Conservation (phyloP, 2,888 invertebrate genomes). For the Therioaphis trifolii region DNA sequence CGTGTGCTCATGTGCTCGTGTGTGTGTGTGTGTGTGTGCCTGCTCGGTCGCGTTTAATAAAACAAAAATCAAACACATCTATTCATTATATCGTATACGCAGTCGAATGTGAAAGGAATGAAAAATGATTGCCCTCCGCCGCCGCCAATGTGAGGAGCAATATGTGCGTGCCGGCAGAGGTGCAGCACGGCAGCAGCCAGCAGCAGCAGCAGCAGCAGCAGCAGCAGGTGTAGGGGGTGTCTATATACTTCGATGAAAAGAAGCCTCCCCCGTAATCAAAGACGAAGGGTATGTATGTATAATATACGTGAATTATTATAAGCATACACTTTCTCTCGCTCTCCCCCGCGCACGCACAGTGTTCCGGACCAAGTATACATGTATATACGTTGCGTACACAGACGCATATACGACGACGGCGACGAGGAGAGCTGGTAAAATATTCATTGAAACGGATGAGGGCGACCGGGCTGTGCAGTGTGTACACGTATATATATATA, state of each 20-base stretch:
- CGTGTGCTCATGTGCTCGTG: not conserved
- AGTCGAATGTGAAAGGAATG: slow-evolving; percentile 58
- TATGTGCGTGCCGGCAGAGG: not conserved
- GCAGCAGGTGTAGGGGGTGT: slow-evolving; percentile 48
- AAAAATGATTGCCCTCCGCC: slow-evolving; percentile 57
- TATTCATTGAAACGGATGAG: slow-evolving; percentile 59
- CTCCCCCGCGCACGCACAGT: not conserved
- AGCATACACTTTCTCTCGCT: no score
- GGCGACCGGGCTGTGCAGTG: slow-evolving; percentile 31
- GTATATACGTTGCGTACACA: not conserved
- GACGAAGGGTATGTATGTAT: slow-evolving; percentile 14
- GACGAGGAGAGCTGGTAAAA: slow-evolving; percentile 40
- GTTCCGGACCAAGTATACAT: slow-evolving; percentile 2
- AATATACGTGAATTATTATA: slow-evolving; percentile 37
- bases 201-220: not conserved
- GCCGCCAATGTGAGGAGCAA: not conserved
- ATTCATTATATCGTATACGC: slow-evolving; percentile 39
- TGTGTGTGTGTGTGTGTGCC: not conserved
- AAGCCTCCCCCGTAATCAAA: slow-evolving; percentile 54
- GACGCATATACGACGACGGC: not conserved
- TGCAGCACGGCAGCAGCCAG: not conserved
- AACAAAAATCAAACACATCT: slow-evolving; percentile 60
- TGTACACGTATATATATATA: not conserved
- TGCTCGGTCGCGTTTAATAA: slow-evolving; percentile 48
- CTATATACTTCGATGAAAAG: slow-evolving; percentile 54